Evolutionary conservation across 2,113 vertebrate species (phyloP), one percentile per base, ranked within the genome.

Genomic region (Australoheros scitulus): DNA sequence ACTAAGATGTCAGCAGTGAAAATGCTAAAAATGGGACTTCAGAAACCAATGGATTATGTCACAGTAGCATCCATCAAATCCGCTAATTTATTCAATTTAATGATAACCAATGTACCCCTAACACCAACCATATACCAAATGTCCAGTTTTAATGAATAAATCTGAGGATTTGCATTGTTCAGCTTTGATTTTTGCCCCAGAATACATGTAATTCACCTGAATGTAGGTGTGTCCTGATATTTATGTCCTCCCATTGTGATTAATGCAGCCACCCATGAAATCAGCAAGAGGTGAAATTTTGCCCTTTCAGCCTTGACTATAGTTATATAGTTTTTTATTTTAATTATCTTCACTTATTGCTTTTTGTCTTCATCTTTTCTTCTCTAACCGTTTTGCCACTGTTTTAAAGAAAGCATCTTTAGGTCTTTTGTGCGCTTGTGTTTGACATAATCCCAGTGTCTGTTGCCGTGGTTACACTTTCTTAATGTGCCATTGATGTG

Each of bases 381-480:
- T 32, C 56, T 57, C 52, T 72, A 36, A 78, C 76, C 6, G 34
- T 43, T 36, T 63, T 50, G 76, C 83, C 64, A 13, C 58, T n/a
- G 55, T 81, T 87, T 86, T 80, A 85, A 92, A 91, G 80, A 92
- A 90, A 94, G 81, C 79, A 57, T 84, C 26, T 81, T 79, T 22
- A 18, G 76, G 78, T 89, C 80, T 88, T 87, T 91, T 89, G 84
- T 90, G 82, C 41, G 56, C 52, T 77, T 83, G 77, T 76, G 56
- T 93, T 91, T 92, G 88, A 90, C 86, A 88, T 89, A 88, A 91
- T 91, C 89, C 92, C 3, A 55, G 56, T 86, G 91, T 90, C 91
- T 90, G 93, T 94, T 94, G 94, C 93, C 89, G 82, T 95, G 93
- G 93, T 92, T 90, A 94, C 91, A 32, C 80, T 18, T 65, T 85